These are phyloP conservation scores for Isaurus tuberculatus DNA, from an alignment of 92 coral and sea anemone genomes.

Conservation along the genomic window DNA sequence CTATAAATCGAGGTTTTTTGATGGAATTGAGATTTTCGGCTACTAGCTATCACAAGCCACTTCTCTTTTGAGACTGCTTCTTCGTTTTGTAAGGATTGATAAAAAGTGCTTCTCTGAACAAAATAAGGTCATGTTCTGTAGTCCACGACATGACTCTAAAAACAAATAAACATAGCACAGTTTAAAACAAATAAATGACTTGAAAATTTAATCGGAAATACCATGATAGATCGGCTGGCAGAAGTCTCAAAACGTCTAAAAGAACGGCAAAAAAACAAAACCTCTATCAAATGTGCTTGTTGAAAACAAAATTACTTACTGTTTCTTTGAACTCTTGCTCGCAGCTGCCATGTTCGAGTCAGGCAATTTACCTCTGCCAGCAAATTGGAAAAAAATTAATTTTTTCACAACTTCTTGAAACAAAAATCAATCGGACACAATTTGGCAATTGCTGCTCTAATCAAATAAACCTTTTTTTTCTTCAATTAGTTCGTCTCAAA, in stretches of 20 bases:
- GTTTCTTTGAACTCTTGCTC: conserved; percentile 7
- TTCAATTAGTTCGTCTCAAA: not conserved
- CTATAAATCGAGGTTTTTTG: conserved; percentile 35
- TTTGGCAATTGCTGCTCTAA: not conserved
- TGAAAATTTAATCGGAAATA: not conserved
- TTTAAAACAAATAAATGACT: not conserved
- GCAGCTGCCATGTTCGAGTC: conserved; percentile 7
- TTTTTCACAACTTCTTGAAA: conserved; percentile 11
- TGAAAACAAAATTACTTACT: conserved; percentile 5
- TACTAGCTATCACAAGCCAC: conserved; percentile 57
- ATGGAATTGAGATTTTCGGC: conserved; percentile 49
- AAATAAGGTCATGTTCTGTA: conserved; percentile 35
- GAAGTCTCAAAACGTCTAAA: not conserved
- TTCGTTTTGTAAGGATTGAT: conserved; percentile 51
- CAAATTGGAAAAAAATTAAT: conserved; percentile 1
- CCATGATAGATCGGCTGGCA: not conserved
- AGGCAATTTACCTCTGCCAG: conserved; percentile 8
- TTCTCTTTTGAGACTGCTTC: conserved; percentile 49
- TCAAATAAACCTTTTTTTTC: not conserved
- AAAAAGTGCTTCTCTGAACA: conserved; percentile 53
- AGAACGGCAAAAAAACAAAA: not conserved
- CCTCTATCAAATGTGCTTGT: conserved; percentile 7
- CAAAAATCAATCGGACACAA: not conserved
- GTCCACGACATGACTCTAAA: conserved; percentile 52
- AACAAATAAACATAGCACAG: not conserved